These are phyloP conservation scores for Phalacrocorax carbo DNA, from an alignment of 2,113 vertebrate species.

Conservation along the genomic window DNA sequence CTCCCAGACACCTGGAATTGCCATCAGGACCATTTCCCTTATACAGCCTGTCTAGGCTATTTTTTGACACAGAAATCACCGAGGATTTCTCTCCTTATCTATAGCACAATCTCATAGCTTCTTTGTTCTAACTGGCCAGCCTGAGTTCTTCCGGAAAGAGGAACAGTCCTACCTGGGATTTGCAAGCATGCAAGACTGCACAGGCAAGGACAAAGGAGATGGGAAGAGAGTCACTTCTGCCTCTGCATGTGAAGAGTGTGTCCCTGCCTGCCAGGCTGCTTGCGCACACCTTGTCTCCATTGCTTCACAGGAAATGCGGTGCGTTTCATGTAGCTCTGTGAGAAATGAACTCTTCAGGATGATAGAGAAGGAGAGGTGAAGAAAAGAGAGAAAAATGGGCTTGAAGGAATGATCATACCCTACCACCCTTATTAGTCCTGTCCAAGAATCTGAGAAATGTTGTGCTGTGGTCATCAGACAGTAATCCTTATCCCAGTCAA, in stretches of 20 bases:
- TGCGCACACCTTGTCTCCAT: no score
- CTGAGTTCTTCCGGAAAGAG: neutral
- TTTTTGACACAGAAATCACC: neutral
- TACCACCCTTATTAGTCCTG: neutral
- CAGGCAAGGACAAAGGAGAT: neutral
- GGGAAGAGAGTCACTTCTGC: neutral
- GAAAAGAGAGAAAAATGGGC: neutral
- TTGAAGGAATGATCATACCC: neutral
- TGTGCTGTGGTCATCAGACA: neutral
- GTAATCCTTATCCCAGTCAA: neutral
- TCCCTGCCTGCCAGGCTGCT: neutral
- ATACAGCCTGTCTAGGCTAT: neutral
- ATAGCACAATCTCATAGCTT: neutral
- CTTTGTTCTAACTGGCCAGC: neutral
- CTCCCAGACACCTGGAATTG: neutral
- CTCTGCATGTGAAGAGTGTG: neutral
- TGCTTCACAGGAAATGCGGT: neutral
- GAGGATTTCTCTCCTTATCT: neutral
- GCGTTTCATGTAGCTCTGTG: neutral
- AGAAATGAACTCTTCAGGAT: neutral
- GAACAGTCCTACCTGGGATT: neutral
- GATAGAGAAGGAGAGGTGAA: neutral
- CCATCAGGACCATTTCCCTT: neutral
- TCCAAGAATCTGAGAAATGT: neutral
- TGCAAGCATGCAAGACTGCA: neutral